These are phyloP conservation scores for Rhizomys pruinosus DNA, from an alignment of 2,113 vertebrate species.

Conservation along the genomic window DNA sequence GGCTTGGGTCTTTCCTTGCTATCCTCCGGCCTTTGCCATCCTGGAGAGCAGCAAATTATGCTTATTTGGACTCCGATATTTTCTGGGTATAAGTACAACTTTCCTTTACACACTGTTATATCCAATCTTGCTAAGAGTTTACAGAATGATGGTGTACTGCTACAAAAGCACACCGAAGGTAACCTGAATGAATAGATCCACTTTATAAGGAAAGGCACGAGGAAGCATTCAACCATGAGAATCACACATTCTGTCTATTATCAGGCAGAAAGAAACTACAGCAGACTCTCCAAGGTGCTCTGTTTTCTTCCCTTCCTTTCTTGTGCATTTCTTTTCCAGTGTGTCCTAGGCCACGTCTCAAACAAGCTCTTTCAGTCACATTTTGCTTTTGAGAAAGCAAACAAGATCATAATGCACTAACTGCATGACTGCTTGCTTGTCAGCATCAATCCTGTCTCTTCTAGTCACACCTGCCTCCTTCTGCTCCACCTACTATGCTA, in stretches of 20 bases:
- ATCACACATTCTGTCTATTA: not conserved
- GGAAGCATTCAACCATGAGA: not conserved
- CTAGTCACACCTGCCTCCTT: constrained; percentile 9
- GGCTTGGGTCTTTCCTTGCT: not conserved
- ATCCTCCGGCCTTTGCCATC: not conserved
- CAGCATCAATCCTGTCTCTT: not conserved
- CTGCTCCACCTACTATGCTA: not conserved
- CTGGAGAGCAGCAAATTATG: too few relatives aligned
- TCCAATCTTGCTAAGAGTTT: not conserved
- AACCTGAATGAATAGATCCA: not conserved
- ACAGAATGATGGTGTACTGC: too few relatives aligned
- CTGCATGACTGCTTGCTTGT: not conserved
- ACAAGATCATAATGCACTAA: not conserved
- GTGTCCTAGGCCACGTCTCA: not conserved
- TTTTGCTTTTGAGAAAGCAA: not conserved
- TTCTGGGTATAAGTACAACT: not conserved
- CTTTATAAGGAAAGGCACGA: not conserved
- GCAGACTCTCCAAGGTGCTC: not conserved
- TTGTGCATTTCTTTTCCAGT: too few relatives aligned
- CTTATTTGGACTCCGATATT: not conserved
- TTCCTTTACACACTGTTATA: not conserved
- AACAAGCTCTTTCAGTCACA: not conserved
- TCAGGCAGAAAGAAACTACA: not conserved
- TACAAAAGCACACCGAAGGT: not conserved
- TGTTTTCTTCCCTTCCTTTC: not conserved